A percentile compares a stretch with the other conserved stretches of the same genome.
Conservation (phyloP, 2,888 invertebrate species). For the Drosophila longiperda region DNA sequence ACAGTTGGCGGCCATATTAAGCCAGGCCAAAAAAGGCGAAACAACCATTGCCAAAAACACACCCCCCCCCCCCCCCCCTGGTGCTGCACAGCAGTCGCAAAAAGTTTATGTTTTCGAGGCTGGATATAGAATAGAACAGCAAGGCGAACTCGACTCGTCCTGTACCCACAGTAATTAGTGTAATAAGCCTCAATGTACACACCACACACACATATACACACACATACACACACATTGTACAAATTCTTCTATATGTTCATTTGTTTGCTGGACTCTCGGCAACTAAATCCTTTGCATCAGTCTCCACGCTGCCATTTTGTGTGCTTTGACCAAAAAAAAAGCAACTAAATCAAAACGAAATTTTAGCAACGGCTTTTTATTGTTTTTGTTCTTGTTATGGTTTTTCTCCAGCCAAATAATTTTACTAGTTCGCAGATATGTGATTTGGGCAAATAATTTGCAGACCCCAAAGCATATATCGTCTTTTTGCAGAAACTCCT, state of each 20-base stretch:
- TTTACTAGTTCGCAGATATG: conserved; percentile 19
- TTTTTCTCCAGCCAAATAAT: conserved; percentile 8
- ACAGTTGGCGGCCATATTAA: conserved; percentile 60
- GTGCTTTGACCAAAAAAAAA: conserved; percentile 38
- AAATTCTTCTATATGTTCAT: conserved; percentile 7
- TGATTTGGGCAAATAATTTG: conserved; percentile 29
- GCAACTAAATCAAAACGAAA: conserved; percentile 44
- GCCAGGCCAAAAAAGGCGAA: conserved; percentile 56
- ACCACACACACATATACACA: conserved; percentile 15
- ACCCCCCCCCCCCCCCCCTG: background rate
- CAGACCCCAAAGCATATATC: conserved; percentile 31
- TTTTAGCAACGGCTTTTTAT: conserved; percentile 37
- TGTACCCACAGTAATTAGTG: conserved; percentile 70
- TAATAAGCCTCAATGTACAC: conserved; percentile 74
- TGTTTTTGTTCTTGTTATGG: conserved; percentile 11
- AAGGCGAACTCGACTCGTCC: background rate
- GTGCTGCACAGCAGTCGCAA: conserved; percentile 54
- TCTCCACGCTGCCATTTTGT: conserved; percentile 51
- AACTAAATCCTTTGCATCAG: conserved; percentile 51
- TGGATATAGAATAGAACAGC: background rate
- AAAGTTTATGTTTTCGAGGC: conserved; percentile 52
- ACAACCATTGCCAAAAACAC: conserved; percentile 5
- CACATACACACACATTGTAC: conserved; percentile 7
- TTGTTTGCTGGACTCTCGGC: conserved; percentile 14
- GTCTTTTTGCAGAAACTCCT: conserved; percentile 21